phyloP scores from a whole-genome alignment of 2,113 vertebrate genomes.

The Odocoileus virginianus region DNA sequence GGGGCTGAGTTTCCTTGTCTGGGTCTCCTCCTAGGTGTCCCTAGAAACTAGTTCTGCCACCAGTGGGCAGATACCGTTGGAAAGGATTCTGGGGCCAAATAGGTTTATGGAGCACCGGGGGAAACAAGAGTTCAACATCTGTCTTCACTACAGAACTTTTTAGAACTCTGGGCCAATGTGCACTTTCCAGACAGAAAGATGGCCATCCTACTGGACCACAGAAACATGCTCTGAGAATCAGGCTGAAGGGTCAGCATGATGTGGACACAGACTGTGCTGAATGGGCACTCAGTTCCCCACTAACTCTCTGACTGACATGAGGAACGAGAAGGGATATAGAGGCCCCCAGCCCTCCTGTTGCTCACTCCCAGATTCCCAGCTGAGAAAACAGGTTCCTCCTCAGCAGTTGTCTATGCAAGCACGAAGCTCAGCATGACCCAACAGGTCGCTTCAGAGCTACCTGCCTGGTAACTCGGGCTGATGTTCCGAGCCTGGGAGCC shows the following conservation, averaged over 20 bases:
- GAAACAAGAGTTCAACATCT: neutral
- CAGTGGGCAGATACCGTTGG: neutral
- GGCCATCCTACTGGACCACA: neutral
- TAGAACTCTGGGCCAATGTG: neutral
- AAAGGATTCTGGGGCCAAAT: neutral
- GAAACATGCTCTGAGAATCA: neutral
- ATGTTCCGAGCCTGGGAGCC: conserved; percentile 20
- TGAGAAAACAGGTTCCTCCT: conserved; percentile 7
- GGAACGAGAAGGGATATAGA: neutral
- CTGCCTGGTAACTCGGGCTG: conserved; percentile 17
- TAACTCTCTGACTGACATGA: neutral
- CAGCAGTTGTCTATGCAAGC: neutral
- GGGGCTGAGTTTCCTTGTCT: neutral
- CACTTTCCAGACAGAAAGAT: neutral
- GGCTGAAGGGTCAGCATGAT: neutral
- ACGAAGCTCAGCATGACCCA: conserved; percentile 6
- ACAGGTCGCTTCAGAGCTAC: conserved; percentile 66
- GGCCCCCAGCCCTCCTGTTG: neutral
- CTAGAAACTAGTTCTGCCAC: neutral
- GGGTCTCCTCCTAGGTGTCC: neutral
- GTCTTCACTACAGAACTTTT: neutral
- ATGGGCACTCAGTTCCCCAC: neutral
- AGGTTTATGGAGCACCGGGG: neutral
- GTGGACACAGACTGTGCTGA: neutral
- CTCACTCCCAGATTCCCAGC: conserved; percentile 16